These are phyloP conservation scores for Pipistrellus pygmaeus DNA, from an alignment of 2,797 vertebrate genomes.

Conservation along the genomic window DNA sequence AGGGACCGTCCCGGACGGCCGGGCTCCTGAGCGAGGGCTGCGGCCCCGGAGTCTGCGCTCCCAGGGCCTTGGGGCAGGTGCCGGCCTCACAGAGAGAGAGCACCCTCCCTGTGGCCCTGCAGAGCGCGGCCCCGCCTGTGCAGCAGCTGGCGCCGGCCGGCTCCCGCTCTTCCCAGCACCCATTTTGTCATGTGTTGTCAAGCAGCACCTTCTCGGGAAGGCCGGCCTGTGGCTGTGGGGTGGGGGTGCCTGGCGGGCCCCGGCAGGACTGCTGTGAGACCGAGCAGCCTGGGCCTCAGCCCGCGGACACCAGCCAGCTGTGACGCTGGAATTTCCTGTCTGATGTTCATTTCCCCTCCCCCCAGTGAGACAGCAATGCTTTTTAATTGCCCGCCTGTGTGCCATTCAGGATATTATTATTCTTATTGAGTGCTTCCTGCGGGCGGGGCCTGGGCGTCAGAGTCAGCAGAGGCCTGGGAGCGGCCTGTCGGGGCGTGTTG, in stretches of 20 bases:
- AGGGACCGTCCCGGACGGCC: not conserved
- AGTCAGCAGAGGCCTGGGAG: constrained; percentile 85
- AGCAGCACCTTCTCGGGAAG: constrained; percentile 78
- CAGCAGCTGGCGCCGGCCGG: constrained; percentile 63
- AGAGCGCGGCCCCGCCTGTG: constrained; percentile 73
- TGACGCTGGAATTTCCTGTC: constrained; percentile 97
- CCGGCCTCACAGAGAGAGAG: not conserved
- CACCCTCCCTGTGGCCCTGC: not conserved
- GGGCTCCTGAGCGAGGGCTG: rapidly evolving
- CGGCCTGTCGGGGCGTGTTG: constrained; percentile 87
- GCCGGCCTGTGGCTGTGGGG: constrained; percentile 73
- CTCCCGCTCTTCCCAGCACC: constrained; percentile 67
- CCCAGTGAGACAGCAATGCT: constrained; percentile 90
- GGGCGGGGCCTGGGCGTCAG: constrained; percentile 89
- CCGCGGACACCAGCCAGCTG: constrained; percentile 92
- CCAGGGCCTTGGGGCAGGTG: rapidly evolving
- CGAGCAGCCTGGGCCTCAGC: constrained; percentile 87
- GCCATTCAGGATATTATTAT: constrained; percentile 94
- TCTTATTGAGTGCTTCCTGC: constrained; percentile 95
- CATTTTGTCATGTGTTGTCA: constrained; percentile 73
- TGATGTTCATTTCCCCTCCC: constrained; percentile 89
- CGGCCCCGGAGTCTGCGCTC: not conserved
- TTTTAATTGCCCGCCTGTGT: constrained; percentile 92
- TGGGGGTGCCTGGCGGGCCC: constrained; percentile 70
- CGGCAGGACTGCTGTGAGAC: constrained; percentile 34